Evolutionary conservation across 2,113 vertebrate genomes (phyloP), one percentile per base, ranked within the genome.

Genomic region (Dipodomys spectabilis): DNA sequence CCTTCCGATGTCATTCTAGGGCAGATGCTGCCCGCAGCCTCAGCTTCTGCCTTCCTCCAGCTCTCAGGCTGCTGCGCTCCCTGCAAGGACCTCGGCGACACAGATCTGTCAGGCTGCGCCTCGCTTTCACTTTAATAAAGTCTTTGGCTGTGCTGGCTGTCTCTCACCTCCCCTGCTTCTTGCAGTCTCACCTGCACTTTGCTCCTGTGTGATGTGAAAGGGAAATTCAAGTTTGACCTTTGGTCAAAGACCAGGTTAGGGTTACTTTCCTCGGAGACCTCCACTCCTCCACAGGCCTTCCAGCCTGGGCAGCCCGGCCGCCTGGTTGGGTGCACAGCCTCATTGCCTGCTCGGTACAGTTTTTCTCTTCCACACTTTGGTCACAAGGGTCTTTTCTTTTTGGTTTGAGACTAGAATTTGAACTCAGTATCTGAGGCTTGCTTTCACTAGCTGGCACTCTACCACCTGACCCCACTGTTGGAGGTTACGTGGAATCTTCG

Each of bases 311-410:
- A 39, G 35, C 35, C 35, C 35, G 4, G 39, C 30, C 68, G 18
- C 68, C 30, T n/a, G n/a, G 4, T 19, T 19, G n/a, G 68, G 68
- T 5, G 9, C 19, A 69, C n/a, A 72, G 13, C 1, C 30, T 27
- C 0, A 28, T 32, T 25, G 7, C 35, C 8, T 44, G 2, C 25
- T 28, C 1, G 7, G 4, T 9, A 12, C 39, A 27, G 5, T n/a
- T 12, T 12, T 9, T 0, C 28, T 28, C 19, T 62, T 27, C 57
- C 39, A 10, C 10, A 30, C 11, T 27, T 12, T 13, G 72, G 4
- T 6, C 20, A 12, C 68, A 30, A 12, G 20, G 53, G 15, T 16
- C 53, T 57, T 57, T 57, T 53, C 8, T 53, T 53, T 53, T 11
- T 4, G 12, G 53, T 57, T 13, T 57, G 53, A 57, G 15, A 13